These are phyloP conservation scores for Carcharodon carcharias DNA, from an alignment of 2,797 vertebrate genomes.

Conservation along the genomic window DNA sequence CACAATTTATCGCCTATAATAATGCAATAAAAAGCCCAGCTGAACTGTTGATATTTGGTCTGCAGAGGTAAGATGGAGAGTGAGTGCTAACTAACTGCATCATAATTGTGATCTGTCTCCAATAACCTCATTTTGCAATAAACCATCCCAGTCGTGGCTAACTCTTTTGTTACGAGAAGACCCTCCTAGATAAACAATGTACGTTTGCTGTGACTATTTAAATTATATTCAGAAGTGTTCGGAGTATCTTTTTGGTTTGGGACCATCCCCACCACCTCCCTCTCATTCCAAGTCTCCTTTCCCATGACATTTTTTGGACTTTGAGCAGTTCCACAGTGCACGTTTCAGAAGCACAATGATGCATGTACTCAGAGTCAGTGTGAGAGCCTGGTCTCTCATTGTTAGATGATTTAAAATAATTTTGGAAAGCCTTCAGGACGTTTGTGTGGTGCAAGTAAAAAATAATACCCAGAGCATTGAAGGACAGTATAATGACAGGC, in stretches of 20 bases:
- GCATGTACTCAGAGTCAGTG: background rate
- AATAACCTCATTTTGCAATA: background rate
- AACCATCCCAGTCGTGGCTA: background rate
- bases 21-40: background rate
- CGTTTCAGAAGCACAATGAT: background rate
- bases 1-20: conserved; percentile 1
- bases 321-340: background rate
- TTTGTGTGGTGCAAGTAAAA: background rate
- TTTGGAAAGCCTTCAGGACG: background rate
- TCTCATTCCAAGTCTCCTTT: background rate
- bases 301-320: background rate
- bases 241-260: background rate
- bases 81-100: background rate
- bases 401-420: background rate
- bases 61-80: background rate
- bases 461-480: background rate
- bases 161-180: background rate
- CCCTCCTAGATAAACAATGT: background rate
- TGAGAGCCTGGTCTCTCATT: background rate
- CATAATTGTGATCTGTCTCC: background rate
- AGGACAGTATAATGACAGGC: background rate
- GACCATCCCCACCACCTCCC: background rate
- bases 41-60: background rate
- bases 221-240: background rate
- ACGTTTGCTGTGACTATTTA: background rate